Conservation (phyloP, 2,888 invertebrate species). For the Hydropsyche betteni region DNA sequence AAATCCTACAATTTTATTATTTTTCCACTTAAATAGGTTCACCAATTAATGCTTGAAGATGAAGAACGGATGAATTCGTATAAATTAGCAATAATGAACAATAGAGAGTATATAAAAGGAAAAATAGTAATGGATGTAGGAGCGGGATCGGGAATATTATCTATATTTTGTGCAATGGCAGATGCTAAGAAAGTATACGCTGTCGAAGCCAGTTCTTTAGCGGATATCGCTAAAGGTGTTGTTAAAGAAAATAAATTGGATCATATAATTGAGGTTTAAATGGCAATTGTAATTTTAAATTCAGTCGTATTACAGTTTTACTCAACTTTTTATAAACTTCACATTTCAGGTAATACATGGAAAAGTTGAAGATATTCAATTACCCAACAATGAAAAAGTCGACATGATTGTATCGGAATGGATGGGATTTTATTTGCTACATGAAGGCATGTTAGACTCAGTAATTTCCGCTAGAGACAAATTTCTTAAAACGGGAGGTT, state of each 20-base stretch:
- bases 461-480: conserved; percentile 83
- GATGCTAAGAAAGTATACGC: conserved; percentile 90
- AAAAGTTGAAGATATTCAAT: conserved; percentile 77
- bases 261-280: conserved; percentile 69
- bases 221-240: conserved; percentile 71
- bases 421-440: conserved; percentile 97
- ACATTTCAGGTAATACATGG: conserved; percentile 73
- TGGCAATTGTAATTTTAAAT: background rate
- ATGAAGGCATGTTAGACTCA: conserved; percentile 95
- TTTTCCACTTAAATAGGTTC: conserved; percentile 66
- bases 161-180: conserved; percentile 87
- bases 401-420: conserved; percentile 95
- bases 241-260: conserved; percentile 76
- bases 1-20: background rate
- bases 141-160: conserved; percentile 88
- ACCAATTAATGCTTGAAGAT: conserved; percentile 83
- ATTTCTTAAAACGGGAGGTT: conserved; percentile 77
- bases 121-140: conserved; percentile 89
- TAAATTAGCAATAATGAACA: conserved; percentile 77
- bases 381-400: conserved; percentile 73
- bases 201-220: conserved; percentile 81
- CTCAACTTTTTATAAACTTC: background rate
- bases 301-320: background rate
- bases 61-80: conserved; percentile 80
- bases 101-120: conserved; percentile 72